These are phyloP conservation scores for Mythimna impura DNA, from an alignment of 2,888 invertebrate species.

Conservation along the genomic window DNA sequence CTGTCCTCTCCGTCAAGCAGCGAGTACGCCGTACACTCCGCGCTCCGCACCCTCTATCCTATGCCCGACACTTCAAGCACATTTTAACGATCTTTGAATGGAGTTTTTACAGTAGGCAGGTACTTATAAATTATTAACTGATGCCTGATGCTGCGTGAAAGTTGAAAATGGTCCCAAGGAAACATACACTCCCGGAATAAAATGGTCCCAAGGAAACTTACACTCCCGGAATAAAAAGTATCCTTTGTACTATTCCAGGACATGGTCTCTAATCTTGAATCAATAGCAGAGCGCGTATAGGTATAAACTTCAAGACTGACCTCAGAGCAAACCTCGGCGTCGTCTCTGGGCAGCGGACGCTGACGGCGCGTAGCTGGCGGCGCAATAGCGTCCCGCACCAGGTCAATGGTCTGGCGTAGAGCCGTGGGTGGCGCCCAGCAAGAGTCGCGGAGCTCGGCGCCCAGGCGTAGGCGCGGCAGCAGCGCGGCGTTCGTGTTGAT, in stretches of 20 bases:
- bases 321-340: constrained; percentile 9
- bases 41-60: neutral
- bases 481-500: constrained; percentile 91
- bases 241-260: too few relatives aligned
- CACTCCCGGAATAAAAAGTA: too few relatives aligned
- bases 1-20: constrained; percentile 20
- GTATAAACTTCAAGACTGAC: constrained; percentile 17
- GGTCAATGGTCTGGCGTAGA: constrained; percentile 94
- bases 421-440: constrained; percentile 96
- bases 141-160: too few relatives aligned
- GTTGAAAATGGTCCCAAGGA: too few relatives aligned
- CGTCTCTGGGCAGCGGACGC: neutral
- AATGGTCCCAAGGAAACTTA: too few relatives aligned
- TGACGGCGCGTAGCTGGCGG: constrained; percentile 25
- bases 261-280: too few relatives aligned
- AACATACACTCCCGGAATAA: too few relatives aligned
- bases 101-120: neutral
- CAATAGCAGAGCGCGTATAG: too few relatives aligned
- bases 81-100: neutral
- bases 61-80: neutral
- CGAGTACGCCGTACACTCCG: too few relatives aligned
- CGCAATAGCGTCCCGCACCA: constrained; percentile 92
- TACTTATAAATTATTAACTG: neutral
- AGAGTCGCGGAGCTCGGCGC: constrained; percentile 94
- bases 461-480: constrained; percentile 89